Conservation (phyloP, 30 jellyfish, hydroid and myxozoan species). For the Aurelia sp. region DNA sequence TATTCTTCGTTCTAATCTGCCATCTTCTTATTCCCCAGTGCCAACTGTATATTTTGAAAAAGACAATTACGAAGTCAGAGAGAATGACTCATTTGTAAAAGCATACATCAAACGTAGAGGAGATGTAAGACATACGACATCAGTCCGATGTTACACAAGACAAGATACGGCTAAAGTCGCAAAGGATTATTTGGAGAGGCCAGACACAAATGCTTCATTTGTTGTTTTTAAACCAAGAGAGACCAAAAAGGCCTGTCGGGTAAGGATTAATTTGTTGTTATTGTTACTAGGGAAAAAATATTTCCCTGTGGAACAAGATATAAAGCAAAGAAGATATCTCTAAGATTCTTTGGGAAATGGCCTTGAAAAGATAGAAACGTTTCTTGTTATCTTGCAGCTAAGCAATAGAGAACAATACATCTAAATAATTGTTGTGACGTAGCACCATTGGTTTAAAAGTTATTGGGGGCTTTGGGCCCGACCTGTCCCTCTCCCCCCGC, state of each 20-base stretch:
- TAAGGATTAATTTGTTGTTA: neutral
- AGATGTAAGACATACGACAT: constrained; percentile 74
- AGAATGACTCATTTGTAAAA: constrained; percentile 60
- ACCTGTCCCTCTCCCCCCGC: no score
- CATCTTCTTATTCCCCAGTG: constrained; percentile 22
- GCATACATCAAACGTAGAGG: constrained; percentile 83
- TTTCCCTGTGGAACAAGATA: no score
- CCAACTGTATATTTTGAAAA: constrained; percentile 85
- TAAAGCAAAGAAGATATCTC: no score
- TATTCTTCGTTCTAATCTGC: no score
- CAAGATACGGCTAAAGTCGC: constrained; percentile 86
- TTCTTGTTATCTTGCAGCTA: no score
- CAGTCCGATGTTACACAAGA: constrained; percentile 93
- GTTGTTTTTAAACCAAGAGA: constrained; percentile 82
- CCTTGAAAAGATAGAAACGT: no score
- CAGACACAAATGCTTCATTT: constrained; percentile 81
- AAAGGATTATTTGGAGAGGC: constrained; percentile 83
- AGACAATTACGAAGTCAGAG: constrained; percentile 65
- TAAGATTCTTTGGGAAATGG: no score
- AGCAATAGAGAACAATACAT: no score
- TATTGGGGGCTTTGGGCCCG: no score
- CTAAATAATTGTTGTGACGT: no score
- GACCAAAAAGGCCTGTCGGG: constrained; percentile 81
- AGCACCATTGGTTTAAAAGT: no score
- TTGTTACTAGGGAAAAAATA: no score